phyloP scores from a whole-genome alignment of 2,797 vertebrate species.

The Eulemur coronatus region DNA sequence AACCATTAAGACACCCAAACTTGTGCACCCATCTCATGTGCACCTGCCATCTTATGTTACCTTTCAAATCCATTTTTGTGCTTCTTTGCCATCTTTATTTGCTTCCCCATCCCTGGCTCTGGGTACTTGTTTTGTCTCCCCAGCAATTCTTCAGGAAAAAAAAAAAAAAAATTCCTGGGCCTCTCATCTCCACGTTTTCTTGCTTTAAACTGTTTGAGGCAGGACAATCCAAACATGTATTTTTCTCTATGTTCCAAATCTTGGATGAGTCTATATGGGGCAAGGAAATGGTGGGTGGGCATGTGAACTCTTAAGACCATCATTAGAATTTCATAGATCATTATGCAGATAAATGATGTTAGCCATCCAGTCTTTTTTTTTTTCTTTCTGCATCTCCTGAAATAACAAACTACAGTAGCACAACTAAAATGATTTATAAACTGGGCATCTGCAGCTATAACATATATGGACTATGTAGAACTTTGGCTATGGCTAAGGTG shows the following conservation, averaged over 20 bases:
- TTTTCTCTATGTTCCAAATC: not conserved
- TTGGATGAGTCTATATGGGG: not conserved
- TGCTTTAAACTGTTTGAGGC: not conserved
- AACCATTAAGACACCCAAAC: not conserved
- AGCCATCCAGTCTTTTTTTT: not conserved
- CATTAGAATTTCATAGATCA: not conserved
- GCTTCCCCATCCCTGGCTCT: not conserved
- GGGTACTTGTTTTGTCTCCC: not conserved
- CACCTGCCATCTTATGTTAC: not conserved
- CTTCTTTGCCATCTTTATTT: not conserved
- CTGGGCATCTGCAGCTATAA: conserved; percentile 32
- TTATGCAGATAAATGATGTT: not conserved
- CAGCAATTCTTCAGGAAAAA: not conserved
- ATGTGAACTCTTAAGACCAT: not conserved
- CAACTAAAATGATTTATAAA: conserved; percentile 34
- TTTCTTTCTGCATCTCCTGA: not conserved
- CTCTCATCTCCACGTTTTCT: not conserved
- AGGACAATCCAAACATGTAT: not conserved
- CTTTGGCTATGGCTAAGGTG: not conserved
- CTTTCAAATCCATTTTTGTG: not conserved
- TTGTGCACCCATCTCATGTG: not conserved
- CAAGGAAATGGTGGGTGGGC: not conserved
- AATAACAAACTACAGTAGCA: conserved; percentile 32
- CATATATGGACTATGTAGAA: not conserved
- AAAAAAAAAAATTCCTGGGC: not conserved